phyloP scores from a whole-genome alignment of 2,888 invertebrate genomes.

The Amblyteles armatorius region DNA sequence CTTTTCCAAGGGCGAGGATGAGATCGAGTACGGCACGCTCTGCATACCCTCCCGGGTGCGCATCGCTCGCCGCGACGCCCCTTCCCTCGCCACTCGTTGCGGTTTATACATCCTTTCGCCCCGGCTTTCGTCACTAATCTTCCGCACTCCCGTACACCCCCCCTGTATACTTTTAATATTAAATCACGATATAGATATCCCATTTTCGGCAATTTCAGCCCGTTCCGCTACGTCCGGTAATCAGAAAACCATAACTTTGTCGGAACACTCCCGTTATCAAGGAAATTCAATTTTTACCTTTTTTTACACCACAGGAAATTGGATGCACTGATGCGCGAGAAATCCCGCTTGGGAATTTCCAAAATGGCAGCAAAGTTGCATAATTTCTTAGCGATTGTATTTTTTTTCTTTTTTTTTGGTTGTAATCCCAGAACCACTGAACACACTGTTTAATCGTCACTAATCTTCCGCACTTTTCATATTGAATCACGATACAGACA shows the following conservation, averaged over 20 bases:
- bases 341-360: not conserved
- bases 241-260: not conserved
- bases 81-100: constrained; percentile 22
- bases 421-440: too few species aligned
- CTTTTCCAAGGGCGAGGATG: constrained; percentile 70
- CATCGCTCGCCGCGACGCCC: constrained; percentile 32
- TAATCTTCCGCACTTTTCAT: not conserved
- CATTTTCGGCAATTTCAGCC: not conserved
- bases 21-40: constrained; percentile 56
- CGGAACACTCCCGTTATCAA: not conserved
- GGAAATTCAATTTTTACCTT: not conserved
- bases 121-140: not conserved
- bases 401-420: not conserved
- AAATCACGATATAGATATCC: constrained; percentile 2
- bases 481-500: not conserved
- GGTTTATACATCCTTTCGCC: not conserved
- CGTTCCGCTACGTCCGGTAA: not conserved
- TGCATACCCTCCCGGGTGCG: not conserved
- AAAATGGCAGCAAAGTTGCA: not conserved
- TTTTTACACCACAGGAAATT: not conserved
- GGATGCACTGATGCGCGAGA: too few species aligned
- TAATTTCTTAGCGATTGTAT: not conserved
- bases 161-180: not conserved
- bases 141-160: not conserved
- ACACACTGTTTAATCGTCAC: not conserved